Conservation (phyloP, 2,113 vertebrate species). For the Epinephelus fuscoguttatus region DNA sequence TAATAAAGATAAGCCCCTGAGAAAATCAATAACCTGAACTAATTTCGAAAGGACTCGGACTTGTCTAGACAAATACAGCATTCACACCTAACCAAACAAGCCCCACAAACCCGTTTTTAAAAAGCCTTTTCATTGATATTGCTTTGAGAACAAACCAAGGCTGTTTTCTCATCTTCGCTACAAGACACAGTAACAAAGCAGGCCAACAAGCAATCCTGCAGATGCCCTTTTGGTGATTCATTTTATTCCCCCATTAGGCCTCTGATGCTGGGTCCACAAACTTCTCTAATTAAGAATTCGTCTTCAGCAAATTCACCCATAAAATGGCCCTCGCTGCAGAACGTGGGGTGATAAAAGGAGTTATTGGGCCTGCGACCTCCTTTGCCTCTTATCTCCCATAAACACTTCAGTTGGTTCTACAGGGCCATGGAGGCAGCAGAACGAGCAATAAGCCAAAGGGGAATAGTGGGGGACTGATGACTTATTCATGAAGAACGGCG, state of each 20-base stretch:
- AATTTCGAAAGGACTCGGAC: conserved; percentile 59
- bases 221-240: conserved; percentile 49
- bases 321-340: conserved; percentile 71
- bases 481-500: conserved; percentile 79
- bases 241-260: conserved; percentile 70
- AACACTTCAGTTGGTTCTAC: conserved; percentile 84
- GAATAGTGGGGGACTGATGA: conserved; percentile 68
- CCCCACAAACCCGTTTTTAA: conserved; percentile 17
- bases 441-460: conserved; percentile 72
- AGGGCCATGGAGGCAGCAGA: conserved; percentile 61
- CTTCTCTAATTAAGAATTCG: conserved; percentile 83
- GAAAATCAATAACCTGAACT: conserved; percentile 76
- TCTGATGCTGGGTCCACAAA: conserved; percentile 71
- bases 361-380: conserved; percentile 81
- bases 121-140: conserved; percentile 33
- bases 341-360: conserved; percentile 77
- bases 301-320: conserved; percentile 74
- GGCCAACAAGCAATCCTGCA: conserved; percentile 34
- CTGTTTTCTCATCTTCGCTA: conserved; percentile 32
- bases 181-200: conserved; percentile 38
- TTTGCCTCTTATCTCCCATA: conserved; percentile 83
- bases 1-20: conserved; percentile 73
- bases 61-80: conserved; percentile 55
- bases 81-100: conserved; percentile 48
- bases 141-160: conserved; percentile 33